These are phyloP conservation scores for Plagodis dolabraria DNA, from an alignment of 2,888 invertebrate genomes.

Conservation along the genomic window DNA sequence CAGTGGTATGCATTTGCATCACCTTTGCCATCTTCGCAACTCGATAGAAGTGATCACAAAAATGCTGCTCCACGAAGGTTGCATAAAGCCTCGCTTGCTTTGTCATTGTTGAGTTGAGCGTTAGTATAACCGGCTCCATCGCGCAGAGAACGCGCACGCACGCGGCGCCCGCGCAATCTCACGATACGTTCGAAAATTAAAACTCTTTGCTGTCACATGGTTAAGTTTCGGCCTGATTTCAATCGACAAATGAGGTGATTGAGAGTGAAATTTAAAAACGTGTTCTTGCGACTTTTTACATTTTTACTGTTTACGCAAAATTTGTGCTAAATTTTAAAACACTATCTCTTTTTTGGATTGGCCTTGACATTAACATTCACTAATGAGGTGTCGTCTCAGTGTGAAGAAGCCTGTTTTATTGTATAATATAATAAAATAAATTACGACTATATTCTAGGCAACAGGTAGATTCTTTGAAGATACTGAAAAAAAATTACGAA, in stretches of 20 bases:
- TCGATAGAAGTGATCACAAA: constrained; percentile 72
- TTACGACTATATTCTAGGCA: too few relatives aligned
- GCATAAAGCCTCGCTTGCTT: constrained; percentile 70
- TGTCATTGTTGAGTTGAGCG: constrained; percentile 61
- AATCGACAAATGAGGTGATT: constrained; percentile 29
- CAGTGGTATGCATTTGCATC: constrained; percentile 61
- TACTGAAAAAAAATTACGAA: too few relatives aligned
- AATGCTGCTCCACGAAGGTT: constrained; percentile 80
- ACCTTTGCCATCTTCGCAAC: constrained; percentile 72
- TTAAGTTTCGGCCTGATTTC: constrained; percentile 18
- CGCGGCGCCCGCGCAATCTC: constrained; percentile 53
- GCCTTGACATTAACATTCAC: constrained; percentile 25
- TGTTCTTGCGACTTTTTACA: constrained; percentile 2
- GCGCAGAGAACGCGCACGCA: constrained; percentile 66
- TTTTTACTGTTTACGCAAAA: constrained; percentile 9
- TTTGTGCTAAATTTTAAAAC: constrained; percentile 5
- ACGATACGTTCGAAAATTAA: constrained; percentile 39
- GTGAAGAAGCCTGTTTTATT: constrained; percentile 8
- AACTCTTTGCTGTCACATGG: constrained; percentile 28
- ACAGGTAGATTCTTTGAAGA: too few relatives aligned
- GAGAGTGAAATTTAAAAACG: constrained; percentile 29
- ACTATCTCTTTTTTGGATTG: constrained; percentile 9
- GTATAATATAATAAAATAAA: not conserved
- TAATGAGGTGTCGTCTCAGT: constrained; percentile 22
- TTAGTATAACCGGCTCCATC: constrained; percentile 71